Evolutionary conservation across 53 echinoderm and acorn worm genomes (phyloP).

Genomic region (Antedon mediterranea): DNA sequence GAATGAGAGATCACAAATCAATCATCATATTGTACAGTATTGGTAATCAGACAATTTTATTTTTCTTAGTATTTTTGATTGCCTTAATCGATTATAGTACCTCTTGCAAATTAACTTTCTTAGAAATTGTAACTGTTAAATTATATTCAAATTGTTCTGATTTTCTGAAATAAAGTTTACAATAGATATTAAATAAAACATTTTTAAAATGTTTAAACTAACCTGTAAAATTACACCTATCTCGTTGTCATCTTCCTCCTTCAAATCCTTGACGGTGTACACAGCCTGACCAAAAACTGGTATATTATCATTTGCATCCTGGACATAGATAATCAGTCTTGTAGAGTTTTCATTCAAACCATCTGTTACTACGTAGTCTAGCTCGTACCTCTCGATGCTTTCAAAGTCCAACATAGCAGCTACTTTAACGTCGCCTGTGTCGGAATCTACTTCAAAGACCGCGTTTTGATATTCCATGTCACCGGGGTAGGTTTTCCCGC

Average conservation of each 20-base stretch:
- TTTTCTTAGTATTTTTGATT: too few species aligned
- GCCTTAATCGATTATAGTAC: too few species aligned
- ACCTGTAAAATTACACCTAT: constrained; percentile 49
- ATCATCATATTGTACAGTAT: too few species aligned
- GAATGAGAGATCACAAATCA: too few species aligned
- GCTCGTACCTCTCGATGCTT: constrained; percentile 23
- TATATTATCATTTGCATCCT: constrained; percentile 57
- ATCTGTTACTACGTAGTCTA: constrained; percentile 70
- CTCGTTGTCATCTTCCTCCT: constrained; percentile 26
- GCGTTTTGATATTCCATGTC: constrained; percentile 12
- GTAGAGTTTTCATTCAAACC: constrained; percentile 43
- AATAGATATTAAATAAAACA: too few species aligned
- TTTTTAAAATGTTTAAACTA: not conserved
- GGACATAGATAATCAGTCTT: constrained; percentile 26
- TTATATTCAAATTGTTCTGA: too few species aligned
- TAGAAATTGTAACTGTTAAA: too few species aligned
- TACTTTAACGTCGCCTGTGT: constrained; percentile 37
- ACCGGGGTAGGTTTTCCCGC: constrained; percentile 44
- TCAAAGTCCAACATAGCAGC: constrained; percentile 71
- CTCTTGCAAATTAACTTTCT: too few species aligned
- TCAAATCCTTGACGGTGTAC: constrained; percentile 24
- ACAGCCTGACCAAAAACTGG: constrained; percentile 36
- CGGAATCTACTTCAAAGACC: constrained; percentile 53
- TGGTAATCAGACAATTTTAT: too few species aligned
- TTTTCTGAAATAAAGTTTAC: too few species aligned